phyloP scores from a whole-genome alignment of 35 echinoderm and acorn worm genomes.

The Stichopus chloronotus region DNA sequence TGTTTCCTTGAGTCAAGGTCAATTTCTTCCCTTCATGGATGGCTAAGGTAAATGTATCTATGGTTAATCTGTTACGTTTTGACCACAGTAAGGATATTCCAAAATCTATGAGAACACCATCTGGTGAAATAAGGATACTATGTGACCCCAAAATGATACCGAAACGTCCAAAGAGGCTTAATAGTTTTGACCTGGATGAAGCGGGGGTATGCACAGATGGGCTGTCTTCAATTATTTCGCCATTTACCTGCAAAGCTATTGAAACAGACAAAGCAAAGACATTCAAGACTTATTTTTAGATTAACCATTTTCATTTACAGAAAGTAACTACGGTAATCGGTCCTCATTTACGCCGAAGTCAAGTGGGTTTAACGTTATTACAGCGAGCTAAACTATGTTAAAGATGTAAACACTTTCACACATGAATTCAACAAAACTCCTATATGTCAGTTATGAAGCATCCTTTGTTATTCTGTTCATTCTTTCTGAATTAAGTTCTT shows the following conservation, averaged over 20 bases:
- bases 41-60: background rate
- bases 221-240: constrained; percentile 1
- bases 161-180: constrained; percentile 30
- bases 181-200: background rate
- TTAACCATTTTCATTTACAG: too few relatives aligned
- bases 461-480: too few relatives aligned
- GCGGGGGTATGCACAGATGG: background rate
- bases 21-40: background rate
- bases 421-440: too few relatives aligned
- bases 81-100: background rate
- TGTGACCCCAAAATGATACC: background rate
- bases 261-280: too few relatives aligned
- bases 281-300: too few relatives aligned
- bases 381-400: too few relatives aligned
- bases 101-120: background rate
- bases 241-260: background rate
- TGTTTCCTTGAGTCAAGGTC: background rate
- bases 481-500: background rate
- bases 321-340: too few relatives aligned
- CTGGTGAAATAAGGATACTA: background rate
- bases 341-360: too few relatives aligned
- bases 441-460: too few relatives aligned
- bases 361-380: too few relatives aligned
- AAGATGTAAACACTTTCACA: too few relatives aligned
- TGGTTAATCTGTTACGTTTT: background rate